Percentiles rank a stretch among this genome's conserved stretches.
Evolutionary conservation across 2,797 vertebrate species (phyloP).

Genomic region (Hydrocynus forskahlii): DNA sequence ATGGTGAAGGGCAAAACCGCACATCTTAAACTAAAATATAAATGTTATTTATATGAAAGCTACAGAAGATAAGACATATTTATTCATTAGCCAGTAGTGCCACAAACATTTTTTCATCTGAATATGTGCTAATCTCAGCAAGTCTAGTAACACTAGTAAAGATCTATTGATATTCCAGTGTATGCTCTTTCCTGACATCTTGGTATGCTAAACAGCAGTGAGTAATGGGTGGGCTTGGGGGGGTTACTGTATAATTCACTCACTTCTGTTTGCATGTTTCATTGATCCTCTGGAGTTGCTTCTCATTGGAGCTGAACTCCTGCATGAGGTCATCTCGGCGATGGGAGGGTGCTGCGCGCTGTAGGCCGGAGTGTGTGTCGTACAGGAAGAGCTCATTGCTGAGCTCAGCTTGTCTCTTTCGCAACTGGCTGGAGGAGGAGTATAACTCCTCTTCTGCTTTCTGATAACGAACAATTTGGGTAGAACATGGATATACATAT

Average conservation of each 20-base stretch:
- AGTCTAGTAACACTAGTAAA: too few species aligned
- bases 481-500: neutral
- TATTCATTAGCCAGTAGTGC: too few species aligned
- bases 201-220: neutral
- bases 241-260: conserved; percentile 27
- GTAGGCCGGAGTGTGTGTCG: conserved; percentile 82
- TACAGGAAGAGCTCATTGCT: conserved; percentile 85
- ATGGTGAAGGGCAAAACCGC: too few species aligned
- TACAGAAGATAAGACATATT: too few species aligned
- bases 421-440: conserved; percentile 88
- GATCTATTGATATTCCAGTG: too few species aligned
- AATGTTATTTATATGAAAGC: too few species aligned
- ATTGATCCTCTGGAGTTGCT: conserved; percentile 76
- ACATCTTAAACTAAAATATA: too few species aligned
- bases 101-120: too few species aligned
- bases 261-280: conserved; percentile 83
- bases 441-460: conserved; percentile 92
- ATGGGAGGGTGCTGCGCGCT: conserved; percentile 57
- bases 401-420: conserved; percentile 82
- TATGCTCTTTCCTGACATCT: neutral
- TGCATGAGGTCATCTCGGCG: conserved; percentile 78
- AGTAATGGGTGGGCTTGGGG: neutral
- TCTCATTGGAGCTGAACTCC: conserved; percentile 83
- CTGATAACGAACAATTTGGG: conserved; percentile 65
- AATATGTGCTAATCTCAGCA: too few species aligned